Percentiles rank a stretch among this genome's conserved stretches.
phyloP scores from a whole-genome alignment of 2,888 invertebrate species.

The Pristionchus japonicus region DNA sequence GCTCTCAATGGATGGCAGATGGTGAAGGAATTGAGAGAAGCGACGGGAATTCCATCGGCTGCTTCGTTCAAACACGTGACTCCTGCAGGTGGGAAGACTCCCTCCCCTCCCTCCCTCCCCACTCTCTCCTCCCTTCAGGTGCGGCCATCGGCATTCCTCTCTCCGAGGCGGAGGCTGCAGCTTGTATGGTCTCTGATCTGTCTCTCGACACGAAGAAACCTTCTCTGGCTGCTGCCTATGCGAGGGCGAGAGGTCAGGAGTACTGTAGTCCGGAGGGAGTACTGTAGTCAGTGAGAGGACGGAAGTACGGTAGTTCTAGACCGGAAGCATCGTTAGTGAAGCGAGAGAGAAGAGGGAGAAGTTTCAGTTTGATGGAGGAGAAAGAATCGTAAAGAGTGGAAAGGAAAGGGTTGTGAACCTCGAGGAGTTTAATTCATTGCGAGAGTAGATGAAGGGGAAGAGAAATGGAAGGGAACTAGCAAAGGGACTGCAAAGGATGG shows the following conservation, averaged over 20 bases:
- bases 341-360: conserved; percentile 23
- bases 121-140: conserved; percentile 78
- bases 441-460: conserved; percentile 26
- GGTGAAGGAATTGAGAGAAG: conserved; percentile 88
- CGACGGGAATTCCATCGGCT: conserved; percentile 86
- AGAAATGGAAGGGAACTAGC: not conserved
- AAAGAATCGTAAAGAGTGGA: not conserved
- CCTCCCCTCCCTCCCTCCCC: too few relatives aligned
- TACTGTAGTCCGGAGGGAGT: conserved; percentile 2
- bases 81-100: conserved; percentile 81
- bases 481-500: not conserved
- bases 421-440: not conserved
- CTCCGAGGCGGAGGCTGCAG: conserved; percentile 84
- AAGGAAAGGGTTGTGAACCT: conserved; percentile 14
- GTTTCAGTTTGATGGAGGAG: not conserved
- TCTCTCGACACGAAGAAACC: conserved; percentile 76
- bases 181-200: conserved; percentile 94
- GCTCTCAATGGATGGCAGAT: conserved; percentile 97
- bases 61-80: conserved; percentile 98
- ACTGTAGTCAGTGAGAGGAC: not conserved
- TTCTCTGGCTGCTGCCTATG: conserved; percentile 90
- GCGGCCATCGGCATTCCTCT: conserved; percentile 92
- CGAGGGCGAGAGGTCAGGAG: conserved; percentile 85
- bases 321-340: conserved; percentile 17
- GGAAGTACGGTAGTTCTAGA: not conserved